Evolutionary conservation across 2,888 invertebrate species (phyloP).

Genomic region (Drosophila villosipedis): DNA sequence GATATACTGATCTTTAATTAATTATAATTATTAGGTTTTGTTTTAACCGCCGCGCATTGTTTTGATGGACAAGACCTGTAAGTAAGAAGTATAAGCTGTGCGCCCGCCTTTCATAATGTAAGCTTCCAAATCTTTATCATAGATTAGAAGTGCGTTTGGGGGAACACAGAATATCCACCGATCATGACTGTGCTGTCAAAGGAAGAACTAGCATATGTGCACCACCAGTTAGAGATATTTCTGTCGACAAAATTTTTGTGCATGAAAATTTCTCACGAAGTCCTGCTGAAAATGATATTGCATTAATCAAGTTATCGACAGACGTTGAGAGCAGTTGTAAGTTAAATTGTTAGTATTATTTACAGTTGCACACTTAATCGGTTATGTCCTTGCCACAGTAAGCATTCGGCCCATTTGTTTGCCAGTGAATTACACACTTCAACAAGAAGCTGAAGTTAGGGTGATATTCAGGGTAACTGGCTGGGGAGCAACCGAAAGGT

Average conservation of each 20-base stretch:
- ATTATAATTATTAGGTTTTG: conserved; percentile 15
- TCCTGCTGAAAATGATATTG: conserved; percentile 30
- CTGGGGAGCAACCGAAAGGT: conserved; percentile 31
- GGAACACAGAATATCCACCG: conserved; percentile 6
- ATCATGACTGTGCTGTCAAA: not conserved
- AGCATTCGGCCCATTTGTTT: conserved; percentile 39
- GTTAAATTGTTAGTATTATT: not conserved
- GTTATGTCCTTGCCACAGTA: not conserved
- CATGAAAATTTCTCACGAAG: not conserved
- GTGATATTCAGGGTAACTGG: conserved; percentile 6
- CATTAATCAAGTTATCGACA: conserved; percentile 26
- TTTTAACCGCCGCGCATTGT: conserved; percentile 51
- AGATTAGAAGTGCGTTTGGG: conserved; percentile 31
- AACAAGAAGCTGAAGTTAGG: not conserved
- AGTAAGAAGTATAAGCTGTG: conserved; percentile 2
- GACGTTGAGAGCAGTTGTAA: not conserved
- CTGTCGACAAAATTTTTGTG: not conserved
- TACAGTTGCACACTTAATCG: not conserved
- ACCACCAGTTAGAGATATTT: conserved; percentile 21
- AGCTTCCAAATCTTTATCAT: not conserved
- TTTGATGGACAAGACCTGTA: conserved; percentile 4
- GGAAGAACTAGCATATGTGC: not conserved
- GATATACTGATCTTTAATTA: not conserved
- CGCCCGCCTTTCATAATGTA: not conserved
- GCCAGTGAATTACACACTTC: conserved; percentile 28